These are phyloP conservation scores for Sinhomidia bicolor DNA, from an alignment of 2,888 invertebrate species.

Conservation along the genomic window DNA sequence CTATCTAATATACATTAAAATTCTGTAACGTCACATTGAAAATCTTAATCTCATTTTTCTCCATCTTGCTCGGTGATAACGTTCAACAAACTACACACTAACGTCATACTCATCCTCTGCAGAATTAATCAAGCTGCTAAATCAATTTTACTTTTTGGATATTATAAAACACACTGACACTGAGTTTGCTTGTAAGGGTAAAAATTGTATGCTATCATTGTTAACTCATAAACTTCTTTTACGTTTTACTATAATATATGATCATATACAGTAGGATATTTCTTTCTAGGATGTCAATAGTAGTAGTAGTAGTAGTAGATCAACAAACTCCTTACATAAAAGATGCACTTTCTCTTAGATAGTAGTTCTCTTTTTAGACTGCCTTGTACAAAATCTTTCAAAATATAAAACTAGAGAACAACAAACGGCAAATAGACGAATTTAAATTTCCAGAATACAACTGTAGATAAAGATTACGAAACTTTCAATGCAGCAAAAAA, in stretches of 20 bases:
- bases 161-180: background rate
- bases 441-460: conserved; percentile 6
- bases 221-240: background rate
- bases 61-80: background rate
- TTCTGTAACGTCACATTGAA: background rate
- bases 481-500: conserved; percentile 29
- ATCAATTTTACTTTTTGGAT: background rate
- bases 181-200: background rate
- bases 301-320: no score
- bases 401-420: conserved; percentile 58
- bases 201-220: background rate
- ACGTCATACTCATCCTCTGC: background rate
- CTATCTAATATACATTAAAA: conserved; percentile 25
- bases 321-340: background rate
- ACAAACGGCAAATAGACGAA: conserved; percentile 46
- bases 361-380: background rate
- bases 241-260: conserved; percentile 20
- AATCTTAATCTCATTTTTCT: conserved; percentile 11
- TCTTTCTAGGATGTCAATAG: background rate
- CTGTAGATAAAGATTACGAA: background rate
- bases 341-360: conserved; percentile 1
- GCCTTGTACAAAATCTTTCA: conserved; percentile 16
- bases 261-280: background rate
- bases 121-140: conserved; percentile 9
- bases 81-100: background rate